These are phyloP conservation scores for Nasonia vitripennis DNA, from an alignment of 1,140 invertebrate species.

Conservation along the genomic window DNA sequence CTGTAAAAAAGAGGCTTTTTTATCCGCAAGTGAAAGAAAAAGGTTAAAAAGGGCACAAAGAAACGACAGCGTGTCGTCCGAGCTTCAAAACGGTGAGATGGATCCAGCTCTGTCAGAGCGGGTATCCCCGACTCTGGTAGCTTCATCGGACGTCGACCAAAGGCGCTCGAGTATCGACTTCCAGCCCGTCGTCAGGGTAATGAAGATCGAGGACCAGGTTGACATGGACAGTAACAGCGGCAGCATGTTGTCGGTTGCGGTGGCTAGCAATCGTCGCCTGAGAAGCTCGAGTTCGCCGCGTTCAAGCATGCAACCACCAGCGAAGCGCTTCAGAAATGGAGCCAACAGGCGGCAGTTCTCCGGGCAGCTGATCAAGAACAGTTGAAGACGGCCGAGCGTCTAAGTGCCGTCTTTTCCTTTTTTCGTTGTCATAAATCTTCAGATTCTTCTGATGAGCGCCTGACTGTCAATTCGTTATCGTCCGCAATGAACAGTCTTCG, in stretches of 20 bases:
- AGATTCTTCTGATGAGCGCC: conserved; percentile 35
- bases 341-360: conserved; percentile 59
- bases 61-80: conserved; percentile 56
- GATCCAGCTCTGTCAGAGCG: conserved; percentile 63
- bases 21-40: conserved; percentile 41
- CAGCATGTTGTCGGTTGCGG: conserved; percentile 69
- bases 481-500: conserved; percentile 43
- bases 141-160: conserved; percentile 64
- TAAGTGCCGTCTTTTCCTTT: conserved; percentile 39
- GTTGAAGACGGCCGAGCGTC: conserved; percentile 62
- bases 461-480: conserved; percentile 47
- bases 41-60: conserved; percentile 39
- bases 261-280: conserved; percentile 70
- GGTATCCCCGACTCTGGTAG: conserved; percentile 60
- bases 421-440: conserved; percentile 36
- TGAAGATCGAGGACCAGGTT: conserved; percentile 72
- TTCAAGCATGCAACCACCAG: conserved; percentile 60
- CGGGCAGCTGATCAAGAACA: conserved; percentile 68
- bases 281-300: conserved; percentile 70
- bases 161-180: conserved; percentile 72
- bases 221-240: conserved; percentile 71
- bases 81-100: conserved; percentile 53
- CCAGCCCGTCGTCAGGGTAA: conserved; percentile 72
- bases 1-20: conserved; percentile 44
- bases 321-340: conserved; percentile 63